Evolutionary conservation across 2,888 invertebrate species (phyloP), one percentile per base, ranked within the genome.

Genomic region (Cylindroiulus punctatus): DNA sequence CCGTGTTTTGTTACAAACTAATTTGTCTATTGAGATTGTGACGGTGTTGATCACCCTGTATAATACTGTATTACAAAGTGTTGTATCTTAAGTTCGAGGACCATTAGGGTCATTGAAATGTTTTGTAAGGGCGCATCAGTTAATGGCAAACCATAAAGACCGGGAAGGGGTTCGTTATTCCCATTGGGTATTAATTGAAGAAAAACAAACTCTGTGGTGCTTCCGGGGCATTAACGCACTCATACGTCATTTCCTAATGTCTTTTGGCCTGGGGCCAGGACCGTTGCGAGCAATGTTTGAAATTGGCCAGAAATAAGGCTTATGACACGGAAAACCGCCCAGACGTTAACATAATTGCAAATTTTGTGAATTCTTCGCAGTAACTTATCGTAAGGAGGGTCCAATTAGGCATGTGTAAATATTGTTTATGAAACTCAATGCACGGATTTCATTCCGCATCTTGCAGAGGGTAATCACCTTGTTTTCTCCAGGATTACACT

Each of bases 241-340:
- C 65, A 26, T 65, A 65, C 22, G 26, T 65, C 65, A 65, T 65
- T 22, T 65, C 1, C 0, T 26, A 65, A 65, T 26, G 65, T 26
- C 26, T 22, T 26, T 65, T 65, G 65, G 65, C 26, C 65, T 26
- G 2, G 65, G 1, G 26, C 65, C 65, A 65, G 26, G 26, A 65
- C 26, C 65, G 65, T 65, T 10, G 57, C 57, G 7, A 36, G 36
- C n/a, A 19, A 57, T n/a, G 57, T 7, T 57, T n/a, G 19, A 26
- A 65, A 65, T 65, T 65, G 65, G 65, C 65, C 65, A 26, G 65
- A 65, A 65, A 26, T 65, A 65, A 65, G 65, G 65, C 26, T 65
- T 65, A 65, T 65, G 22, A 65, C 65, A 65, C 12, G 26, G 65
- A 26, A 65, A 65, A 65, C 26, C 52, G 19, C 4, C 26, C 26